These are phyloP conservation scores for Beris morrisii DNA, from an alignment of 2,888 invertebrate species.

Conservation along the genomic window DNA sequence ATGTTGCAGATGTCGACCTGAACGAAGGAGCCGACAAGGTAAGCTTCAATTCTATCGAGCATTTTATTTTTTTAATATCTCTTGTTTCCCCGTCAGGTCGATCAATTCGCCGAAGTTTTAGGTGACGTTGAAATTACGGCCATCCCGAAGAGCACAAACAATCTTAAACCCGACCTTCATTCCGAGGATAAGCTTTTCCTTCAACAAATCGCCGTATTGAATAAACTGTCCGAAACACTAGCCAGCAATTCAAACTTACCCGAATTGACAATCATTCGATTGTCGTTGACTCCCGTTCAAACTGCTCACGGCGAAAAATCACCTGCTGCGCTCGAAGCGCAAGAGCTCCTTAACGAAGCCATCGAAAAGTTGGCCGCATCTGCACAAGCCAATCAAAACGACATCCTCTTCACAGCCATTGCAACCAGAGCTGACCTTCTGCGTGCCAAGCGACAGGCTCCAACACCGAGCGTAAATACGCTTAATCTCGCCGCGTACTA, in stretches of 20 bases:
- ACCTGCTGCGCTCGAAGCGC: constrained; percentile 48
- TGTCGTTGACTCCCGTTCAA: constrained; percentile 47
- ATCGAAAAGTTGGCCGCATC: constrained; percentile 59
- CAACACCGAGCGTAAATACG: constrained; percentile 41
- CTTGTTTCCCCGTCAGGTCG: constrained; percentile 29
- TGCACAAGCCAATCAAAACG: constrained; percentile 61
- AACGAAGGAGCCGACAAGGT: constrained; percentile 67
- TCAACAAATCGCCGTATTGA: constrained; percentile 46
- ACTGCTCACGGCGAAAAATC: constrained; percentile 52
- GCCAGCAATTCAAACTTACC: constrained; percentile 44
- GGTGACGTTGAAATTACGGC: constrained; percentile 46
- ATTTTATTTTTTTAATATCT: constrained; percentile 24
- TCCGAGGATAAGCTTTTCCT: constrained; percentile 51
- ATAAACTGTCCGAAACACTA: constrained; percentile 45
- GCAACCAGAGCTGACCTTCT: constrained; percentile 43
- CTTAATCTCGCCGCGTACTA: constrained; percentile 64
- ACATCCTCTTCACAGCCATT: constrained; percentile 63
- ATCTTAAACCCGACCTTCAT: constrained; percentile 49
- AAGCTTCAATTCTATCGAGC: constrained; percentile 50
- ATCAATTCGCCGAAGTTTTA: constrained; percentile 44
- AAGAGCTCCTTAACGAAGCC: constrained; percentile 50
- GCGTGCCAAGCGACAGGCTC: constrained; percentile 43
- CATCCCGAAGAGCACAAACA: constrained; percentile 25
- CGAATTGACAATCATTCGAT: constrained; percentile 46
- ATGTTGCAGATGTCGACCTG: constrained; percentile 66